Conservation (phyloP, 2,888 invertebrate species). For the Boloria euphrosyne region DNA sequence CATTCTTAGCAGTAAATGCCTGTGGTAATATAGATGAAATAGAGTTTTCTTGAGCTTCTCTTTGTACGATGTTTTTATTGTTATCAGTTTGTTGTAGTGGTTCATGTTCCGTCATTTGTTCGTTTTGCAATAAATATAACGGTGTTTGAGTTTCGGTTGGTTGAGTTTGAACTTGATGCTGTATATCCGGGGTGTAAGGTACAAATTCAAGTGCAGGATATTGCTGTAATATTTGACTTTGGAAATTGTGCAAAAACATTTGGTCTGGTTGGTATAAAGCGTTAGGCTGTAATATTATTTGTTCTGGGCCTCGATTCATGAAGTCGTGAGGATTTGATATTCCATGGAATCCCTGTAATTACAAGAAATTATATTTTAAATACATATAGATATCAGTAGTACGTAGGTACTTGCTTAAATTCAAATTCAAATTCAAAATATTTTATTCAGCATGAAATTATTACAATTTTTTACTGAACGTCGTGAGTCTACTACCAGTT, state of each 20-base stretch:
- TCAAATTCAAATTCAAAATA: too few relatives aligned
- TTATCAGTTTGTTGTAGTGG: slow-evolving; percentile 52
- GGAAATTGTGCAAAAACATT: slow-evolving; percentile 72
- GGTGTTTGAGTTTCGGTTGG: slow-evolving; percentile 46
- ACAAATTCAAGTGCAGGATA: slow-evolving; percentile 71
- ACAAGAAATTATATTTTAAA: slow-evolving; percentile 14
- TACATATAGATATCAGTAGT: not conserved
- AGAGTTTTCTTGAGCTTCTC: slow-evolving; percentile 67
- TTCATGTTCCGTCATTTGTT: slow-evolving; percentile 56
- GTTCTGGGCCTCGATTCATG: slow-evolving; percentile 61
- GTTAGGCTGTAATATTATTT: slow-evolving; percentile 66
- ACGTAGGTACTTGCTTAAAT: too few relatives aligned
- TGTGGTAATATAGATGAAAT: slow-evolving; percentile 62
- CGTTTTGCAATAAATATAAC: slow-evolving; percentile 60
- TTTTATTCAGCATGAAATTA: too few relatives aligned
- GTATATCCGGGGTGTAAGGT: slow-evolving; percentile 64
- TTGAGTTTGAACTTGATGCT: slow-evolving; percentile 46
- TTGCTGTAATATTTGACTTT: slow-evolving; percentile 66
- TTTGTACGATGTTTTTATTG: slow-evolving; percentile 65
- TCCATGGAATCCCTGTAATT: slow-evolving; percentile 53
- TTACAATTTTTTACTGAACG: too few relatives aligned
- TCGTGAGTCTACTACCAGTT: too few relatives aligned
- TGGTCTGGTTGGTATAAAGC: slow-evolving; percentile 79
- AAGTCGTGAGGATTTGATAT: slow-evolving; percentile 64
- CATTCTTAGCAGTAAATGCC: slow-evolving; percentile 51